phyloP scores from a whole-genome alignment of 2,113 vertebrate genomes.

The Tetrao urogallus region DNA sequence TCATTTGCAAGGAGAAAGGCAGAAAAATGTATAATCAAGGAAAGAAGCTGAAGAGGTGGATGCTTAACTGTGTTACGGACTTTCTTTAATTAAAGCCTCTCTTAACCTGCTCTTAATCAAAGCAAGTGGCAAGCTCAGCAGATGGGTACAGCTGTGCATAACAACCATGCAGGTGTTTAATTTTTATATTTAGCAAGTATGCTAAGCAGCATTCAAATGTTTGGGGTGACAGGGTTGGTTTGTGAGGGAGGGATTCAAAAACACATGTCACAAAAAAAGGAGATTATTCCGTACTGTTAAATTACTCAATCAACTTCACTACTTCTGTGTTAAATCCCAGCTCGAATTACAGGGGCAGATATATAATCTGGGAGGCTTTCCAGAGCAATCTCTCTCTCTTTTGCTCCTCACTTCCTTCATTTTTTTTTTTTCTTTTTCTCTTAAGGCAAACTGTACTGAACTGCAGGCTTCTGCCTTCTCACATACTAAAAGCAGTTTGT shows the following conservation, averaged over 20 bases:
- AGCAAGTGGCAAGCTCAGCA: constrained; percentile 60
- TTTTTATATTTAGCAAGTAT: constrained; percentile 41
- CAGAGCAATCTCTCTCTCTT: not conserved
- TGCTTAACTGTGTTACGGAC: constrained; percentile 31
- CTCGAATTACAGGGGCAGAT: constrained; percentile 41
- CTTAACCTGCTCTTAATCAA: constrained; percentile 69
- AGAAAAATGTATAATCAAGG: constrained; percentile 47
- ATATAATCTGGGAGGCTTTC: constrained; percentile 5
- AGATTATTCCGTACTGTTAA: constrained; percentile 11
- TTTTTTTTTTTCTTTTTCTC: not conserved
- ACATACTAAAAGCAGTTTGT: not conserved
- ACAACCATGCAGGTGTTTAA: constrained; percentile 63
- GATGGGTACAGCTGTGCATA: constrained; percentile 63
- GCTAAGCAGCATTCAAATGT: not conserved
- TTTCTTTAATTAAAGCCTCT: constrained; percentile 63
- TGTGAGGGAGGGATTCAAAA: not conserved
- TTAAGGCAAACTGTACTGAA: not conserved
- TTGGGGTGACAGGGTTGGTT: not conserved
- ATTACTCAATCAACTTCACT: constrained; percentile 29
- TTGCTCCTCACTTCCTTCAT: not conserved
- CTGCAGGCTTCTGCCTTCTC: not conserved
- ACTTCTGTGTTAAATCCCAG: constrained; percentile 9
- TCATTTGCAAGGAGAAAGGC: constrained; percentile 20
- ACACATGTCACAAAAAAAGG: not conserved
- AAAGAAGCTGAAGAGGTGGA: constrained; percentile 9